Conservation (phyloP, 1,140 invertebrate genomes). For the Drosophila truncata region DNA sequence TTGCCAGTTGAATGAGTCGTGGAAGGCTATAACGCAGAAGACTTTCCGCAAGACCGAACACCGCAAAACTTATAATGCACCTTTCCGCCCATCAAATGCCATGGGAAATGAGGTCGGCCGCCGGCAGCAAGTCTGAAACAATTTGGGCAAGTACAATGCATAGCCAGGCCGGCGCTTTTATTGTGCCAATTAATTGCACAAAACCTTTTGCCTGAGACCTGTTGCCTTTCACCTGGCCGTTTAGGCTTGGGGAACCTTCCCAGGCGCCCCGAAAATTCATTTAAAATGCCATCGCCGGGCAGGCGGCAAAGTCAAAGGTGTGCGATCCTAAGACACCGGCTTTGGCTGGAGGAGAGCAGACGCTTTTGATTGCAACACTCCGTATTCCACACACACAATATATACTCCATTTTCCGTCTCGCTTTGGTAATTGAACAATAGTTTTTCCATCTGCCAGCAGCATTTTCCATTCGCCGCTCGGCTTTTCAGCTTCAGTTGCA, state of each 20-base stretch:
- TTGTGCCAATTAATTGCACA: conserved; percentile 65
- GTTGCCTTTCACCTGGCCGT: conserved; percentile 64
- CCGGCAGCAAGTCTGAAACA: conserved; percentile 35
- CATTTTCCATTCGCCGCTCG: conserved; percentile 47
- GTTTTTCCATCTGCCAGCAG: conserved; percentile 63
- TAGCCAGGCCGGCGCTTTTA: conserved; percentile 34
- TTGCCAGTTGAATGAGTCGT: conserved; percentile 24
- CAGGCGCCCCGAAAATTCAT: conserved; percentile 57
- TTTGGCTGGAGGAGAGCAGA: conserved; percentile 8
- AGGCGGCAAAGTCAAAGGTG: conserved; percentile 52
- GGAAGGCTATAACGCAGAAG: conserved; percentile 4
- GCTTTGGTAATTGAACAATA: conserved; percentile 68
- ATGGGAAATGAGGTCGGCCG: conserved; percentile 62
- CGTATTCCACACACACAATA: conserved; percentile 8
- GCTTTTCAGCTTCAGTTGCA: conserved; percentile 78
- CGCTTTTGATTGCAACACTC: conserved; percentile 62
- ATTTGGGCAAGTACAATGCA: conserved; percentile 58
- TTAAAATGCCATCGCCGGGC: conserved; percentile 68
- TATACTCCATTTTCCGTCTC: conserved; percentile 66
- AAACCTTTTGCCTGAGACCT: conserved; percentile 47
- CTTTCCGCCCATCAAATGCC: conserved; percentile 55
- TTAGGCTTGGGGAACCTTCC: conserved; percentile 39
- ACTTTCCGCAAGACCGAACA: conserved; percentile 55
- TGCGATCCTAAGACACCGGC: conserved; percentile 17
- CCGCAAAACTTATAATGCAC: conserved; percentile 59